A percentile compares a stretch with the other conserved stretches of the same genome.
These are phyloP conservation scores for Octodon degus DNA, from an alignment of 2,113 vertebrate genomes.

Conservation along the genomic window DNA sequence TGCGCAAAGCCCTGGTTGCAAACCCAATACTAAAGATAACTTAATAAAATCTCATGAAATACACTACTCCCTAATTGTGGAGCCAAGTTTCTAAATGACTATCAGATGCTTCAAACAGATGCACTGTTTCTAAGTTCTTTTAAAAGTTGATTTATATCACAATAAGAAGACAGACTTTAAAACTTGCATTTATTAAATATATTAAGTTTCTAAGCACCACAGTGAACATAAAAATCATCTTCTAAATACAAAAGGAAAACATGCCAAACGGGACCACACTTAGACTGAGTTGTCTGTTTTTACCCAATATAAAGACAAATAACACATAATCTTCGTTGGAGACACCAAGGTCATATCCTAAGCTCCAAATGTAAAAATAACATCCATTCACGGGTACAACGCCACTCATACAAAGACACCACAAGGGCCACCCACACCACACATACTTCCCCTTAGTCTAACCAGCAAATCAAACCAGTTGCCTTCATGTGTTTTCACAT, in stretches of 20 bases:
- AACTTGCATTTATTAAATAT: constrained; percentile 1
- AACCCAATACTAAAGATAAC: neutral
- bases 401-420: neutral
- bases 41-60: neutral
- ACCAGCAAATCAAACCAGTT: neutral
- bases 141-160: neutral
- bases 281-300: neutral
- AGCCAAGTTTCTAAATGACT: neutral
- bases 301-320: neutral
- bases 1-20: neutral
- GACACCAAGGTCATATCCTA: neutral
- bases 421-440: neutral
- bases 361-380: neutral
- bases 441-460: neutral
- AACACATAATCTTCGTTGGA: neutral
- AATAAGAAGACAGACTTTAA: neutral
- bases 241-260: constrained; percentile 2
- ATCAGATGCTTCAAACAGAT: neutral
- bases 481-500: neutral
- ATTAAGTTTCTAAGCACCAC: constrained; percentile 21
- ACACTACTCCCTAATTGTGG: neutral
- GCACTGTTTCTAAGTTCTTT: neutral
- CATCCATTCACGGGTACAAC: neutral
- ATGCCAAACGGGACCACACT: neutral
- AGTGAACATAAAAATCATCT: constrained; percentile 1